A percentile compares a stretch with the other conserved stretches of the same genome.
Evolutionary conservation across 2,113 vertebrate genomes (phyloP).

Genomic region (Hypocryptadius cinnamomeus): DNA sequence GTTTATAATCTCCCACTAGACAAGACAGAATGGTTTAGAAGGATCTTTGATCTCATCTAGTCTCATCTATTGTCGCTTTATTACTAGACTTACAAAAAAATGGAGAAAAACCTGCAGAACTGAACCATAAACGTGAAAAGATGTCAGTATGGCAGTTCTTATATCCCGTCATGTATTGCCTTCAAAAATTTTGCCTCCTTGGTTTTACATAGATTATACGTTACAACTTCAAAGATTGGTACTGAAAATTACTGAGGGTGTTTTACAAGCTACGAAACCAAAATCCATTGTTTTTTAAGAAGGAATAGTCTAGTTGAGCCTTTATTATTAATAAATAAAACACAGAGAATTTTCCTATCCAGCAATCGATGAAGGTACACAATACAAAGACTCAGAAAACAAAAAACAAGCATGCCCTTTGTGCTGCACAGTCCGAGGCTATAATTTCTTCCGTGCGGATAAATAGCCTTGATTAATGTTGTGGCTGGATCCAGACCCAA

Average conservation of each 20-base stretch:
- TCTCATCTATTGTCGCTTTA: not conserved
- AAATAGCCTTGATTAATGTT: slow-evolving; percentile 34
- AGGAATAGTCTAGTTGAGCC: not conserved
- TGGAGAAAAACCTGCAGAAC: not conserved
- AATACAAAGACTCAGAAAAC: not conserved
- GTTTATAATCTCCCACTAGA: not conserved
- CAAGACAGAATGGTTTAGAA: not conserved
- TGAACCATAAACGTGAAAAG: not conserved
- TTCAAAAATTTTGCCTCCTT: not conserved
- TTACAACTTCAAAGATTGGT: not conserved
- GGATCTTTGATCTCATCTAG: not conserved
- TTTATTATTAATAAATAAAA: not conserved
- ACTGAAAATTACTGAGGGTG: not conserved
- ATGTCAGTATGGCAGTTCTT: not conserved
- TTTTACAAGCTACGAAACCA: not conserved
- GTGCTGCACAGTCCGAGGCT: not conserved
- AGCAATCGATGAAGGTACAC: not conserved
- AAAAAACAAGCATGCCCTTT: not conserved
- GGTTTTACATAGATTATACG: not conserved
- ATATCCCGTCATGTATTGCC: not conserved
- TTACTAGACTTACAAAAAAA: not conserved
- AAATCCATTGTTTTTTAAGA: not conserved
- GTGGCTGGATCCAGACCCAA: slow-evolving; percentile 18
- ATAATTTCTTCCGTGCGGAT: not conserved
- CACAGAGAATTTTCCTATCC: not conserved